Evolutionary conservation across 2,113 vertebrate genomes (phyloP).

Genomic region (Coreoperca whiteheadi): DNA sequence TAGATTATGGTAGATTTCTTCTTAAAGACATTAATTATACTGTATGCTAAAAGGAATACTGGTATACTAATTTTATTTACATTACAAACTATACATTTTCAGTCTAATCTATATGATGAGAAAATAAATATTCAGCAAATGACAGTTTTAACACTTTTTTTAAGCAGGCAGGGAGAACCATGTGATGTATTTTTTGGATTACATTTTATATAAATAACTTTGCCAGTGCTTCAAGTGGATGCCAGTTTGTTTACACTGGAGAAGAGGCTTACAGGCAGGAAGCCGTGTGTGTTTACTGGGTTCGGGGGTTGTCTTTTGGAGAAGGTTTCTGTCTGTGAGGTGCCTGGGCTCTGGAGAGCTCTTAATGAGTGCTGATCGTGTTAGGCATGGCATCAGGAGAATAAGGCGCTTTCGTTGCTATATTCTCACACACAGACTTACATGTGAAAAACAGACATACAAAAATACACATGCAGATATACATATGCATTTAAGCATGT

Average conservation of each 20-base stretch:
- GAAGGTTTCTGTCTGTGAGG: constrained; percentile 64
- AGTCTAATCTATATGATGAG: constrained; percentile 2
- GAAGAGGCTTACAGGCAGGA: constrained; percentile 52
- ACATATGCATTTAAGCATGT: constrained; percentile 11
- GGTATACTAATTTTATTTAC: background rate
- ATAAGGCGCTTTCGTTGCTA: constrained; percentile 36
- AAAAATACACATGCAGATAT: constrained; percentile 12
- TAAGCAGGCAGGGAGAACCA: constrained; percentile 4
- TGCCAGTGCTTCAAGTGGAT: constrained; percentile 62
- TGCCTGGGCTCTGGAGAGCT: constrained; percentile 69
- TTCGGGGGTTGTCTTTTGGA: constrained; percentile 67
- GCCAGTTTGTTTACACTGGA: constrained; percentile 70
- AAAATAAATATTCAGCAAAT: constrained; percentile 34
- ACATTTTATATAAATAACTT: constrained; percentile 43
- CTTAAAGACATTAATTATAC: background rate
- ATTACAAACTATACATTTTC: background rate
- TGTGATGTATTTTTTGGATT: constrained; percentile 39
- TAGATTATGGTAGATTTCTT: background rate
- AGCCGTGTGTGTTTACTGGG: constrained; percentile 62
- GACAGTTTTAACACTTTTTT: constrained; percentile 10
- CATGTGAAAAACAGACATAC: background rate
- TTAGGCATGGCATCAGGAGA: constrained; percentile 61
- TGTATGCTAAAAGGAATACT: background rate
- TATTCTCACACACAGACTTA: constrained; percentile 23
- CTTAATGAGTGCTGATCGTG: constrained; percentile 75